Base-by-base conservation (phyloP, 2,888 invertebrate genomes). In the Microchrysa polita region DNA sequence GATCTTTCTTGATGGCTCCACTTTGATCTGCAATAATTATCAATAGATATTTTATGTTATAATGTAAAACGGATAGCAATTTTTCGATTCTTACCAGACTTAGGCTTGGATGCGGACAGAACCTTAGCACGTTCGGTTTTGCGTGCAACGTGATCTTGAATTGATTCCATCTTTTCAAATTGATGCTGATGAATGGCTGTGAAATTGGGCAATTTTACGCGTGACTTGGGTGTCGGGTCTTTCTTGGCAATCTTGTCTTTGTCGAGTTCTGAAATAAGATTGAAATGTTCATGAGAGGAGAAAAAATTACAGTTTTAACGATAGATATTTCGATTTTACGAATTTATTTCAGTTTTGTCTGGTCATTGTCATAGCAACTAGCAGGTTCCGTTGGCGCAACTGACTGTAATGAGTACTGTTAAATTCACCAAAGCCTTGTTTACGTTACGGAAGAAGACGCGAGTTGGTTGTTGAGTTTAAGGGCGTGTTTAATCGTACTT, bases 181-280 rank as follows among this genome's bases (percentile, higher is more conserved):
- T 88, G 86, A 78, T 87, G 88, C 81, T 90, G 86, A 80, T 92
- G 92, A 69, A 92, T 86, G 4, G 88, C 87, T 0, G 89, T 87
- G 81, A 92, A 92, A 83, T 92, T 90, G 0, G 92, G 92, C 80
- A 91, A 82, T 83, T 88, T 90, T 5, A 85, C 88, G 60, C 87
- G 85, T 0, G 80, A 59, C 14, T 78, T 73, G 1, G 79, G 78
- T 1, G 79, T 73, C 67, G 80, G 81, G 0, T 80, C 76, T 27
- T 7, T 53, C 5, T 55, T 59, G 1, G 14, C 1, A 48, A 2
- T 10, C 12, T 48, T 48, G 7, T 34, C 7, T 5, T 7, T 7
- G 7, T 34, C 27, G 27, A 34, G 2, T 34, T 34, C 27, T 34
- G 27, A 34, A 34, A 34, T n/a, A n/a, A n/a, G n/a, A n/a, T n/a